Conservation (phyloP, 2,113 vertebrate genomes). For the Jaculus jaculus region DNA sequence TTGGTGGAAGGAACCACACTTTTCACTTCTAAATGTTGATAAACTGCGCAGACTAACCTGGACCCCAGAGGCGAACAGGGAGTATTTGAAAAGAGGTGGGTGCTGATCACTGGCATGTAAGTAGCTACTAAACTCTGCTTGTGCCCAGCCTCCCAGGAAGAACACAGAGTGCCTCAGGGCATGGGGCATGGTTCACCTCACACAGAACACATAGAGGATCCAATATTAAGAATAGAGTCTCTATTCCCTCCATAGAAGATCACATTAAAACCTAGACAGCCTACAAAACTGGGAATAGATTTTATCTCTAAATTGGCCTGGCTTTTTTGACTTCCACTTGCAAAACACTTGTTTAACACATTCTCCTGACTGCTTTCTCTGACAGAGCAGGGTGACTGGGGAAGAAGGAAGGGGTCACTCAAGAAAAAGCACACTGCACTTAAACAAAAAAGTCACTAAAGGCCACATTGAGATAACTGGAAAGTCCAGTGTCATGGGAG, state of each 20-base stretch:
- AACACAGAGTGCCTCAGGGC: background rate
- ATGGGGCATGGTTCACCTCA: too few relatives aligned
- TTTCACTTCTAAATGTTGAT: background rate
- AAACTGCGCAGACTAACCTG: too few relatives aligned
- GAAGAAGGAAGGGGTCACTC: background rate
- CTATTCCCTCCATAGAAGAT: background rate
- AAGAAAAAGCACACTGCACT: background rate
- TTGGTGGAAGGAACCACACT: rapidly evolving
- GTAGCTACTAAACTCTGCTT: background rate
- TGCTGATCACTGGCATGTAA: background rate
- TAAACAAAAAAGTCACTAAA: background rate
- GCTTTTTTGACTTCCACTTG: background rate
- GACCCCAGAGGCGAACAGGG: background rate
- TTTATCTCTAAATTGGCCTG: background rate
- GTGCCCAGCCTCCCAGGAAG: background rate
- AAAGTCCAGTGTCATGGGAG: background rate
- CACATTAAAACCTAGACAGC: background rate
- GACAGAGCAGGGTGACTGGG: background rate
- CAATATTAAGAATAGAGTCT: background rate
- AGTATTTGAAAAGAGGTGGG: background rate
- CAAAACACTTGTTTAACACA: too few relatives aligned
- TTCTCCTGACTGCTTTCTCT: background rate
- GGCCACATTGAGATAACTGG: background rate
- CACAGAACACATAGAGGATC: background rate
- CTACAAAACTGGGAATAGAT: background rate